Evolutionary conservation across 2,888 invertebrate genomes (phyloP).

Genomic region (Cyaniris semiargus): DNA sequence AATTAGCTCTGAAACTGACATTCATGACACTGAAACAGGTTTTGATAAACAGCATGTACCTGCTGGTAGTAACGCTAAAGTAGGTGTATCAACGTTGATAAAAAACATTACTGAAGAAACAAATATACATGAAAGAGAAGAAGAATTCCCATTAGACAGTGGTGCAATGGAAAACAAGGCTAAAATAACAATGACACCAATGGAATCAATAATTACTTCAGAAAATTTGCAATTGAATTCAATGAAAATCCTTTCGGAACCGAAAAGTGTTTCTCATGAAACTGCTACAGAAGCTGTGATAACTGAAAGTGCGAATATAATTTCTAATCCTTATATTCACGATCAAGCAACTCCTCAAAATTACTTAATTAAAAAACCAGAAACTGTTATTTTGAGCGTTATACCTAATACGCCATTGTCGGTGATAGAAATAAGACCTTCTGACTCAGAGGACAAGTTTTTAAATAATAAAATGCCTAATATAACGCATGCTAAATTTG

Average conservation of each 20-base stretch:
- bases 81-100: constrained; percentile 78
- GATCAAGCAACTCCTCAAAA: constrained; percentile 82
- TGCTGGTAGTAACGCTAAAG: constrained; percentile 64
- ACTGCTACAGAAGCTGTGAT: constrained; percentile 72
- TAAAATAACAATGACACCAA: constrained; percentile 79
- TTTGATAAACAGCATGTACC: constrained; percentile 69
- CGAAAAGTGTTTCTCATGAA: constrained; percentile 70
- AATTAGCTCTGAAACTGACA: constrained; percentile 78
- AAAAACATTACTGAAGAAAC: constrained; percentile 80
- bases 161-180: constrained; percentile 78
- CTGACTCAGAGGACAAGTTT: constrained; percentile 84
- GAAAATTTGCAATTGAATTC: constrained; percentile 73
- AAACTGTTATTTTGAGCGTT: constrained; percentile 69
- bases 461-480: constrained; percentile 54
- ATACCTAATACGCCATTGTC: constrained; percentile 82
- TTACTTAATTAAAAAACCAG: constrained; percentile 52
- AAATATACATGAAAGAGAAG: constrained; percentile 85
- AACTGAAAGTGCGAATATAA: constrained; percentile 83
- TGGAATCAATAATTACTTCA: constrained; percentile 81
- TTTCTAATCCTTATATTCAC: constrained; percentile 81
- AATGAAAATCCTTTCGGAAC: constrained; percentile 71
- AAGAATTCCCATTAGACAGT: constrained; percentile 71
- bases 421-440: constrained; percentile 81
- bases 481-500: constrained; percentile 49
- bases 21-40: constrained; percentile 81